A percentile compares a stretch with the other conserved stretches of the same genome.
These are phyloP conservation scores for Chloebia gouldiae DNA, from an alignment of 2,113 vertebrate species.

Conservation along the genomic window DNA sequence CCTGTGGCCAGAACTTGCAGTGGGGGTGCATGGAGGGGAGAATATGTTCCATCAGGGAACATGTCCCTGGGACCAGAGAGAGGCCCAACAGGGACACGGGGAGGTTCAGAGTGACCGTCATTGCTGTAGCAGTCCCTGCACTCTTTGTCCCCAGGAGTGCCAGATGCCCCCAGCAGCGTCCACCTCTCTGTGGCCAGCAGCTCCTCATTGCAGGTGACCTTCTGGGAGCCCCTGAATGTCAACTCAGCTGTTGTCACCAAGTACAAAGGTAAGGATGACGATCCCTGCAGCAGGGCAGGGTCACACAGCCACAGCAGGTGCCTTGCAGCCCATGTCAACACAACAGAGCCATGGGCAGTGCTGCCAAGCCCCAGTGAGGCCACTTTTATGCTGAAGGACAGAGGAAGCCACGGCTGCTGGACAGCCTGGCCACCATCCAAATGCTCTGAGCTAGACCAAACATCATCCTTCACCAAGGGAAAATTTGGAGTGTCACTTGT, in stretches of 20 bases:
- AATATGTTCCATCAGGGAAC: rapidly evolving
- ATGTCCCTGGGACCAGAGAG: rapidly evolving
- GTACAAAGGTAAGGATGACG: slow-evolving; percentile 79
- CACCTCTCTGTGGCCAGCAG: slow-evolving; percentile 83
- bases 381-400: background rate
- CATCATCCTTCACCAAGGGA: background rate
- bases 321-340: rapidly evolving
- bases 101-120: rapidly evolving
- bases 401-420: background rate
- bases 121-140: background rate
- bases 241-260: slow-evolving; percentile 89
- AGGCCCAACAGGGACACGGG: background rate
- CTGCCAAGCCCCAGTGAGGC: background rate
- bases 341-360: background rate
- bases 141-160: slow-evolving; percentile 73
- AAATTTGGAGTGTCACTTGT: background rate
- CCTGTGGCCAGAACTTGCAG: background rate
- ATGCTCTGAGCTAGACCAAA: background rate
- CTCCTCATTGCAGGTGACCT: slow-evolving; percentile 81
- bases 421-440: background rate
- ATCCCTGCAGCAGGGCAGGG: background rate
- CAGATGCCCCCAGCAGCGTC: slow-evolving; percentile 79
- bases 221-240: slow-evolving; percentile 85
- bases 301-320: background rate
- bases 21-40: rapidly evolving